A percentile compares a stretch with the other conserved stretches of the same genome.
Evolutionary conservation across 2,797 vertebrate species (phyloP).

Genomic region (Neomorphus geoffroyi): DNA sequence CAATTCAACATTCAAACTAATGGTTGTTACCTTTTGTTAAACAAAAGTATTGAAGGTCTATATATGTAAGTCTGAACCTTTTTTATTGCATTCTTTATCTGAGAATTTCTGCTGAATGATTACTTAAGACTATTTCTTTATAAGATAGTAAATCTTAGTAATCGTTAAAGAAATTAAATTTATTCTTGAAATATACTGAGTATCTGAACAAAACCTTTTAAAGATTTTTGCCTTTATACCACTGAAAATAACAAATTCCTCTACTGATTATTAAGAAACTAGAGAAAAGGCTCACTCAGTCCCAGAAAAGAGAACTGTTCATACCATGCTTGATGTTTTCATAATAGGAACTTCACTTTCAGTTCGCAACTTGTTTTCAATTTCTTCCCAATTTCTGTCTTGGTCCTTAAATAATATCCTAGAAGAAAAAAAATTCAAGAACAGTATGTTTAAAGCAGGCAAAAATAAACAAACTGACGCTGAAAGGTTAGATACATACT

Average conservation of each 20-base stretch:
- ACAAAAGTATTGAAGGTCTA: background rate
- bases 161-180: background rate
- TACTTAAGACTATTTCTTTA: background rate
- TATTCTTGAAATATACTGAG: background rate
- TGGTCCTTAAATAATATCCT: slow-evolving; percentile 98
- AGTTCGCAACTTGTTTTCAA: slow-evolving; percentile 90
- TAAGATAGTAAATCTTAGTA: background rate
- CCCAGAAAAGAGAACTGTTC: background rate
- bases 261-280: background rate
- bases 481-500: background rate
- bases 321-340: slow-evolving; percentile 96
- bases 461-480: background rate
- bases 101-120: background rate
- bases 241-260: background rate
- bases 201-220: background rate
- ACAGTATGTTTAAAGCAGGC: background rate
- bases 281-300: background rate
- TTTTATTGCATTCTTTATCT: background rate
- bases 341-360: slow-evolving; percentile 93
- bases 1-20: background rate
- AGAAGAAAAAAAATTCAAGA: slow-evolving; percentile 51
- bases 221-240: background rate
- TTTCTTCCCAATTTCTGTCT: slow-evolving; percentile 97
- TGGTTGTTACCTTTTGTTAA: background rate
- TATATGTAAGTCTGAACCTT: background rate